Percentiles rank a stretch among this genome's conserved stretches.
Conservation (phyloP, 2,888 invertebrate genomes). For the Drosophila nr. perissopoda region DNA sequence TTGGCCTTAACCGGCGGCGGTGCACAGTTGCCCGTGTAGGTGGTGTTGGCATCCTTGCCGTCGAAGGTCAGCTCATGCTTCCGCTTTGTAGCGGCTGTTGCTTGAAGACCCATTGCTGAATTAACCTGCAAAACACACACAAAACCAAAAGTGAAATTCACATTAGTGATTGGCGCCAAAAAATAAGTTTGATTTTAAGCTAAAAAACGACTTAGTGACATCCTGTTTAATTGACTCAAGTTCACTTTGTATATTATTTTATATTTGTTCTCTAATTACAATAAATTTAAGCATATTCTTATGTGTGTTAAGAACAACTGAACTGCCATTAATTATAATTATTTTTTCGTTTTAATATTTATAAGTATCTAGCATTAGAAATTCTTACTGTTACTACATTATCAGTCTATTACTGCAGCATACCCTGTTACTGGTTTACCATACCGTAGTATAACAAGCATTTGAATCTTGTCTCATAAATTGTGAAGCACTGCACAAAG, state of each 20-base stretch:
- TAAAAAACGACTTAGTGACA: not conserved
- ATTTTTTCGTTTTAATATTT: not conserved
- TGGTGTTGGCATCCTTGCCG: constrained; percentile 85
- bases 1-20: constrained; percentile 86
- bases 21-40: constrained; percentile 85
- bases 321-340: not conserved
- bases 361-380: not conserved
- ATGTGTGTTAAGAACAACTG: not conserved
- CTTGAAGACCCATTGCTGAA: constrained; percentile 92
- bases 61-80: constrained; percentile 87
- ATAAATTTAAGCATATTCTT: not conserved
- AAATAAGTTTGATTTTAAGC: not conserved
- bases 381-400: not conserved
- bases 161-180: constrained; percentile 48
- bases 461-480: constrained; percentile 50
- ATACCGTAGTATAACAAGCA: constrained; percentile 23
- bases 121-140: constrained; percentile 77
- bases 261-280: not conserved
- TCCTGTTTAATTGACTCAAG: not conserved
- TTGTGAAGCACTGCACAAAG: constrained; percentile 45
- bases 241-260: not conserved
- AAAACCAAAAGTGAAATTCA: constrained; percentile 15
- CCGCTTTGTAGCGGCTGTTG: constrained; percentile 89
- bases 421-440: constrained; percentile 15
- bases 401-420: not conserved